Percentiles rank a stretch among this genome's conserved stretches.
These are phyloP conservation scores for Hypanus sabinus DNA, from an alignment of 2,113 vertebrate genomes.

Conservation along the genomic window DNA sequence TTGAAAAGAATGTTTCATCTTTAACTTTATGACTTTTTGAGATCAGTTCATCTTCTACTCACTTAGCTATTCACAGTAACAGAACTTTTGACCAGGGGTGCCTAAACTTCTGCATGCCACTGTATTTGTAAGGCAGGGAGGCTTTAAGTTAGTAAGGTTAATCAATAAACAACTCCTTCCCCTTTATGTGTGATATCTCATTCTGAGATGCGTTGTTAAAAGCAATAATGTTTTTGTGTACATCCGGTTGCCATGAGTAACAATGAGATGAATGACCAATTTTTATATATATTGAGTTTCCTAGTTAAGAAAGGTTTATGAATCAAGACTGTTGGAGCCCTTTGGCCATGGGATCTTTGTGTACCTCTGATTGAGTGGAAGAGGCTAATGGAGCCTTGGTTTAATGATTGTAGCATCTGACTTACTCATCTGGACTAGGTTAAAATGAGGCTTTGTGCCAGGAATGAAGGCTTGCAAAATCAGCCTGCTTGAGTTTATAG, in stretches of 20 bases:
- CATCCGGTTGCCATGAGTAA: neutral
- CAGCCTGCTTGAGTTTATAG: neutral
- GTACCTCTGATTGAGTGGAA: neutral
- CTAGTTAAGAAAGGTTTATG: neutral
- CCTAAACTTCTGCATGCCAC: no score
- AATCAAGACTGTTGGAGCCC: neutral
- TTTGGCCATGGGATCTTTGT: neutral
- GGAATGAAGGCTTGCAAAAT: slow-evolving; percentile 7
- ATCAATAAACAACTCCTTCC: neutral
- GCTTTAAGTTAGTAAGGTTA: neutral
- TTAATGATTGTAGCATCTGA: slow-evolving; percentile 8
- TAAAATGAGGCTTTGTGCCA: neutral
- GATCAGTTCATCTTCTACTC: no score
- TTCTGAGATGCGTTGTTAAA: neutral
- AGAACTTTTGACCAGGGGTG: no score
- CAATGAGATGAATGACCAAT: neutral
- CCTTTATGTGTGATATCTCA: neutral
- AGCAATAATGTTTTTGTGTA: neutral
- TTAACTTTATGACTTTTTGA: no score
- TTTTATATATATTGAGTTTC: neutral
- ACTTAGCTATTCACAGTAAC: no score
- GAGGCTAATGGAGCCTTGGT: neutral
- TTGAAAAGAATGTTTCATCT: no score
- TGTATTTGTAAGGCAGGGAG: neutral
- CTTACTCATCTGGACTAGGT: slow-evolving; percentile 12